Evolutionary conservation across 2,797 vertebrate genomes (phyloP), one percentile per base, ranked within the genome.

Genomic region (Pseudomugil gertrudae): DNA sequence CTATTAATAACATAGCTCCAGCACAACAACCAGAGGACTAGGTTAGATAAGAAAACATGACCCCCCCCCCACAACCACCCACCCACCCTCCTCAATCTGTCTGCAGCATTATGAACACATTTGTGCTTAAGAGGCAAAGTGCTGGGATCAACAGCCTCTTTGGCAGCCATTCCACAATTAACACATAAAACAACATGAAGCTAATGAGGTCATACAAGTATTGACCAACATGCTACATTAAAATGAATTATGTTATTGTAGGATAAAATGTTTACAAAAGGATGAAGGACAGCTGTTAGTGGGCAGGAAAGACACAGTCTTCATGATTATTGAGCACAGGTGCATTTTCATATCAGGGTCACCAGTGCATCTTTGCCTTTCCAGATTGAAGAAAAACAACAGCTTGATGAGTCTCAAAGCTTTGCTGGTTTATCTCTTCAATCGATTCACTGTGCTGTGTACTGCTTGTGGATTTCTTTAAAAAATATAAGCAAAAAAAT

Each of bases 1-100:
- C 80, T 82, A 80, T 86, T 85, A 81, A 86, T 86, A 87, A 70
- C 73, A 74, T 17, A 45, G 68, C 54, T 84, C 55, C 47, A 69
- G 60, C 78, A 72, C 63, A 78, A 78, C 77, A 83, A 67, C 75
- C 72, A 35, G 56, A 64, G 71, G 74, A 84, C 70, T n/a, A 32
- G 48, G 71, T 71, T 74, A 63, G 74, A 76, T 76, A 79, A 78
- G 80, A 81, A 73, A 78, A 62, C 72, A 76, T 81, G 77, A 53
- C 83, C 86, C 68, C 72, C 57, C 48, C 66, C 66, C 45, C 10
- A n/a, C 45, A n/a, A n/a, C n/a, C n/a, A n/a, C 3, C n/a, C n/a
- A 8, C n/a, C 45, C 75, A 63, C 79, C 77, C 59, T 74, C 80
- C 72, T 66, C 60, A 78, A 73, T 74, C 53, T 32, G 32, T 57